phyloP scores from a whole-genome alignment of 2,888 invertebrate genomes.

The Brenthis daphne region DNA sequence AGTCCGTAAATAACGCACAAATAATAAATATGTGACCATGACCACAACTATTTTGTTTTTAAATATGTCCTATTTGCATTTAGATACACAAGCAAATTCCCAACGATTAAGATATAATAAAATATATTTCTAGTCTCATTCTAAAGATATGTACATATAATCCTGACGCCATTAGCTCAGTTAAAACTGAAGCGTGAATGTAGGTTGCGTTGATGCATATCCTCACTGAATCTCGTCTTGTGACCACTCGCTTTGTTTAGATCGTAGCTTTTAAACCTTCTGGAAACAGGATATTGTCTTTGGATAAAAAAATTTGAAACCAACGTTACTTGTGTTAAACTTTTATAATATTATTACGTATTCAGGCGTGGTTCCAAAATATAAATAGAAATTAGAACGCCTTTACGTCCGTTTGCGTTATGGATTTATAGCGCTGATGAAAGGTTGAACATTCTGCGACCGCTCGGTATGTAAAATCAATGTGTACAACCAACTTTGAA shows the following conservation, averaged over 20 bases:
- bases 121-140: neutral
- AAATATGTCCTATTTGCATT: no score
- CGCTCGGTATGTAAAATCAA: neutral
- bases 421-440: slow-evolving; percentile 18
- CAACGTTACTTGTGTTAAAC: neutral
- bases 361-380: slow-evolving; percentile 16
- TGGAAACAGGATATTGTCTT: neutral
- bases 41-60: no score
- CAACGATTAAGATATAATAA: neutral
- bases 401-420: slow-evolving; percentile 15
- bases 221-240: slow-evolving; percentile 3
- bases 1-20: no score
- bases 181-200: slow-evolving; percentile 16
- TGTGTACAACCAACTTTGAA: no score
- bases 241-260: slow-evolving; percentile 19
- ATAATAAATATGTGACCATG: no score
- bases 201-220: slow-evolving; percentile 16
- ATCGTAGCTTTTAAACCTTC: slow-evolving; percentile 8
- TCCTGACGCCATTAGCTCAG: slow-evolving; percentile 12
- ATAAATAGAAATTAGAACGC: slow-evolving; percentile 21
- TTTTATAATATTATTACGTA: slow-evolving; percentile 15
- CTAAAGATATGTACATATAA: neutral
- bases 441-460: slow-evolving; percentile 10
- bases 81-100: no score
- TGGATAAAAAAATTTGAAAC: neutral